Conservation (phyloP, 1,140 invertebrate genomes). For the Paraescarpia echinospica region DNA sequence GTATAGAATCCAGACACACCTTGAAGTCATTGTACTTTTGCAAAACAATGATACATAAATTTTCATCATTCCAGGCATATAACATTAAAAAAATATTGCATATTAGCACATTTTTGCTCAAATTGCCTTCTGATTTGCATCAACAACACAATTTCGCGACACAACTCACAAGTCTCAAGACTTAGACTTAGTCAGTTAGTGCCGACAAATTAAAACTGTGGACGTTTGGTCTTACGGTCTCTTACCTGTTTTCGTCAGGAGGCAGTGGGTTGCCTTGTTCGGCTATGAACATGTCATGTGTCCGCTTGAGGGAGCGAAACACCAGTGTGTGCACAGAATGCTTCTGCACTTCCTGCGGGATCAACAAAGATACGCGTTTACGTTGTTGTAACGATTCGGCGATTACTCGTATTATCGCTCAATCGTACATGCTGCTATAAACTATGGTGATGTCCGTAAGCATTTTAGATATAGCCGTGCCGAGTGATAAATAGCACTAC, state of each 20-base stretch:
- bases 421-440: neutral
- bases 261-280: conserved; percentile 83
- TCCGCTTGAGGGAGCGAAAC: conserved; percentile 94
- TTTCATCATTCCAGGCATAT: no score
- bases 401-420: neutral
- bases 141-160: no score
- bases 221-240: neutral
- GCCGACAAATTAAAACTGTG: no score
- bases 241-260: conserved; percentile 29
- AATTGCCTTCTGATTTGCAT: no score
- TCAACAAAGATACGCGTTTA: neutral
- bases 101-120: no score
- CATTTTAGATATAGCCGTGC: neutral
- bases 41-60: no score
- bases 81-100: no score
- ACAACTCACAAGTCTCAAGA: no score
- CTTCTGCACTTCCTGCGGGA: conserved; percentile 76
- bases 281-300: conserved; percentile 95
- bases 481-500: neutral
- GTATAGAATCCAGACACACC: no score
- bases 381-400: neutral
- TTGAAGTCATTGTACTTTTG: no score
- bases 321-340: conserved; percentile 96
- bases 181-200: no score
- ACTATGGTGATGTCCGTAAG: neutral